Evolutionary conservation across 2,113 vertebrate genomes (phyloP), one percentile per base, ranked within the genome.

Genomic region (Sceloporus undulatus): DNA sequence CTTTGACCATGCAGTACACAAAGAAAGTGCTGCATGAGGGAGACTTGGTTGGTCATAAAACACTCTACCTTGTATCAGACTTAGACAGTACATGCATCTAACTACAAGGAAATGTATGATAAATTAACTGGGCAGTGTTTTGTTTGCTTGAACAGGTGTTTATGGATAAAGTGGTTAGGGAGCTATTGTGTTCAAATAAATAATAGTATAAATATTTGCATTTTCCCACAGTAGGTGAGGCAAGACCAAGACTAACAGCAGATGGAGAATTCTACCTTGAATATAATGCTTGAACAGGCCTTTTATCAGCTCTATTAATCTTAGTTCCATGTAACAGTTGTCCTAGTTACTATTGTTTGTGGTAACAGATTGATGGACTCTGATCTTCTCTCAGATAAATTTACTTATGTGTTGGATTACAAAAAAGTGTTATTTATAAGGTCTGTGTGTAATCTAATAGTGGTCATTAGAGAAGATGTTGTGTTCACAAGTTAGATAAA

Each of bases 301-400:
- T 66, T 82, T 70, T 62, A 84, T 84, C 29, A 14, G 11, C n/a
- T 59, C n/a, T 21, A 40, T 27, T 77, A 77, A 42, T 85, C 9
- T 65, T 66, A 88, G 82, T 54, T 88, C 62, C 19, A 68, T 54
- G 1, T 68, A 21, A 34, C 29, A 75, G 73, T 68, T 38, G 19
- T 68, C 73, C 77, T 34, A 18, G 8, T 77, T 88, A 68, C 56
- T 16, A 42, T 81, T 87, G 68, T 85, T 85, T 40, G 48, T 65
- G 23, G 23, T 27, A 13, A 18, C 68, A 59, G 18, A 68, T 77
- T 77, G n/a, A 82, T 88, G 62, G 29, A 29, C 40, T 77, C 29
- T 65, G 40, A 82, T 76, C 40, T 54, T 82, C 62, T 66, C 14
- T 34, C 29, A 34, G 40, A 73, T 80, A 48, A 71, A 52, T 29